Conservation (phyloP, 2,113 vertebrate species). For the Elaphurus davidianus region DNA sequence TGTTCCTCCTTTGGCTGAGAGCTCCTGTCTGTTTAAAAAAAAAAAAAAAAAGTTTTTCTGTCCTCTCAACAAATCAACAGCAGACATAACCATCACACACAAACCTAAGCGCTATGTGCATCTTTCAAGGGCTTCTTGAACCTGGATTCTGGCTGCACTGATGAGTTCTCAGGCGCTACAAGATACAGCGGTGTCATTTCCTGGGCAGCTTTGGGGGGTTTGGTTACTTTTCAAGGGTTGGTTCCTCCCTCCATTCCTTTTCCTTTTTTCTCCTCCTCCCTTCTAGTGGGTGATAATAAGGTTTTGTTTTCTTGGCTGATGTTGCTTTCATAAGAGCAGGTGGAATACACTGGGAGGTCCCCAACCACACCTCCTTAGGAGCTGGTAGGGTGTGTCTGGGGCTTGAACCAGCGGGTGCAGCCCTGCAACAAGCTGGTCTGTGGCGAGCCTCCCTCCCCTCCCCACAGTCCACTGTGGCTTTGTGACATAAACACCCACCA, state of each 20-base stretch:
- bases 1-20: background rate
- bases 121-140: background rate
- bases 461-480: conserved; percentile 11
- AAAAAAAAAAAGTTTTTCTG: background rate
- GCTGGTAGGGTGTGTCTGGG: background rate
- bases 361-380: background rate
- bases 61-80: background rate
- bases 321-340: background rate
- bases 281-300: background rate
- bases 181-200: background rate
- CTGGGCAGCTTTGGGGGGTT: background rate
- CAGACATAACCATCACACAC: background rate
- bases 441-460: background rate
- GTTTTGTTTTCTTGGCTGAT: background rate
- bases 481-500: conserved; percentile 53
- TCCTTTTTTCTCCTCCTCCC: background rate
- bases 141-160: background rate
- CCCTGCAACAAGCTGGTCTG: background rate
- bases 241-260: background rate
- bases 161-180: background rate
- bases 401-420: background rate
- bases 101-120: background rate
- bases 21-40: background rate
- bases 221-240: background rate
- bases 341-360: background rate